Evolutionary conservation across 2,888 invertebrate genomes (phyloP).

Genomic region (Nemotelus nigrinus): DNA sequence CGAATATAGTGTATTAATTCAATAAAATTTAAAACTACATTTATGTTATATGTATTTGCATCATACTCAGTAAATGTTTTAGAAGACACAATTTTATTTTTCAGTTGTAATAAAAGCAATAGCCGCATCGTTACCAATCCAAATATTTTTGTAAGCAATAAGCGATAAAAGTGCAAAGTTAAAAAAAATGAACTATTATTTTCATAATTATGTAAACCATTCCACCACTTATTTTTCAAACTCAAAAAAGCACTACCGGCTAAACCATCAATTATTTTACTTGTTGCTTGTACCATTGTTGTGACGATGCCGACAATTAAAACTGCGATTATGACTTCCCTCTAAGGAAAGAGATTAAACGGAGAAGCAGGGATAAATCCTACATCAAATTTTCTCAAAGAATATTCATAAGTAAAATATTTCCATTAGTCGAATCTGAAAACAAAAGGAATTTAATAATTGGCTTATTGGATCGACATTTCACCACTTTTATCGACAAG

Average conservation of each 20-base stretch:
- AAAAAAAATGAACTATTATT: too few species aligned
- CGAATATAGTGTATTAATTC: too few species aligned
- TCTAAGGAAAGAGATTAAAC: constrained; percentile 25
- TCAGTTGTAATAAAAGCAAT: too few species aligned
- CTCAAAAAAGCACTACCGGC: neutral
- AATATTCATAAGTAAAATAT: constrained; percentile 41
- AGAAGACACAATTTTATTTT: too few species aligned
- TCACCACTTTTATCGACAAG: neutral
- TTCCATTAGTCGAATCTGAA: constrained; percentile 33
- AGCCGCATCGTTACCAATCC: too few species aligned
- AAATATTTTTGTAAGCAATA: too few species aligned
- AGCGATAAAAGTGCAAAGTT: too few species aligned
- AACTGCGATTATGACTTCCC: neutral
- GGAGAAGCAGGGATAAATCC: constrained; percentile 6
- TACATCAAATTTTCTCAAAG: constrained; percentile 28
- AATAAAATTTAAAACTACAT: too few species aligned
- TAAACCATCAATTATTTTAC: neutral
- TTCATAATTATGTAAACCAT: too few species aligned
- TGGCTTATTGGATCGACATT: constrained; percentile 42
- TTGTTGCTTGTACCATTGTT: neutral
- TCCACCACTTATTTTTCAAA: neutral
- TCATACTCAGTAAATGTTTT: too few species aligned
- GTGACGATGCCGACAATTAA: constrained; percentile 5
- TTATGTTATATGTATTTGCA: too few species aligned
- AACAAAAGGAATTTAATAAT: constrained; percentile 44